phyloP scores from a whole-genome alignment of 2,113 vertebrate genomes.

The Eublepharis macularius region DNA sequence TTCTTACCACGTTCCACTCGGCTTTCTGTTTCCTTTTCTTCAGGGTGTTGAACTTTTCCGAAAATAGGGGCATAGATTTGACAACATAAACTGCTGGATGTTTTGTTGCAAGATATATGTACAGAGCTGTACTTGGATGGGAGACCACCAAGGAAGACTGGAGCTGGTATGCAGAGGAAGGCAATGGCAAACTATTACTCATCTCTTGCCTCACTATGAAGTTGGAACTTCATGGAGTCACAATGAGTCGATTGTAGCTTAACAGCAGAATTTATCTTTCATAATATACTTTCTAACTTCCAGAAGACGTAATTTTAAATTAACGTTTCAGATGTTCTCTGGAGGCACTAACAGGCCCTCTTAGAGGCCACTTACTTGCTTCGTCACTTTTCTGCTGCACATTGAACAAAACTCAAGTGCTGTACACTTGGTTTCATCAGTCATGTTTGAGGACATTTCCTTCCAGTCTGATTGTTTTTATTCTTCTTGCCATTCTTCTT shows the following conservation, averaged over 20 bases:
- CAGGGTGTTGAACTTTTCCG: background rate
- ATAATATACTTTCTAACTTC: background rate
- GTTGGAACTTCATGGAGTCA: no score
- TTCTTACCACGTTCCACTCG: background rate
- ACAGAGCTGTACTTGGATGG: no score
- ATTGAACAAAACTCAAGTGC: background rate
- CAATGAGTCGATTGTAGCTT: no score
- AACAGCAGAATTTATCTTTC: no score
- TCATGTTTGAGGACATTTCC: background rate
- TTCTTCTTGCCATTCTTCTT: background rate
- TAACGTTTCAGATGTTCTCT: background rate
- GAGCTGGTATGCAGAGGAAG: no score
- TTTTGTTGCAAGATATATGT: background rate
- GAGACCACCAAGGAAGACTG: no score
- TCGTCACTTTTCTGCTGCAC: background rate
- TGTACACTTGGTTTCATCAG: background rate
- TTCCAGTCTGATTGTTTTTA: background rate
- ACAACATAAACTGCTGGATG: background rate
- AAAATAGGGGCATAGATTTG: background rate
- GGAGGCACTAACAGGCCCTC: background rate
- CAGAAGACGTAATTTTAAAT: background rate
- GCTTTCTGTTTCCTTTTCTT: background rate
- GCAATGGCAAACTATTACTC: no score
- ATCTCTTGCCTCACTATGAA: no score
- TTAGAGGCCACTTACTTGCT: background rate